Evolutionary conservation across 2,113 vertebrate genomes (phyloP).

Genomic region (Pampusana beccarii): DNA sequence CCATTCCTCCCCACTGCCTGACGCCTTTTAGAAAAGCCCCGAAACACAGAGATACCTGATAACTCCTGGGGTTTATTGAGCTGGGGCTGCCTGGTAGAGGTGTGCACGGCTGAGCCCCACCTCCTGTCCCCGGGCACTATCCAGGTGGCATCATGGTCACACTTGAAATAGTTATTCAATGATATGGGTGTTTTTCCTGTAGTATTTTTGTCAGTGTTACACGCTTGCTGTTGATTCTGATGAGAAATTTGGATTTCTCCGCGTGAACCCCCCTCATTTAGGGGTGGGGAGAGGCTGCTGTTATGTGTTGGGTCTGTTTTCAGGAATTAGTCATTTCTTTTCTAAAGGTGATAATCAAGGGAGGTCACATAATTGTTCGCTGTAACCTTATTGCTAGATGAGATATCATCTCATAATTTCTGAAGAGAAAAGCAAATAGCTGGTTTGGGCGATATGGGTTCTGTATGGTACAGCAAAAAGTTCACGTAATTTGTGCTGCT

Average conservation of each 20-base stretch:
- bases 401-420: neutral
- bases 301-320: neutral
- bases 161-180: accelerated
- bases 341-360: neutral
- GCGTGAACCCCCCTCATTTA: neutral
- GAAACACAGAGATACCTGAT: too few species aligned
- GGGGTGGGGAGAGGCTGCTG: neutral
- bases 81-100: neutral
- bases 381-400: neutral
- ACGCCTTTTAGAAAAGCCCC: neutral
- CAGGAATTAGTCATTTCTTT: neutral
- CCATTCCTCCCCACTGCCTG: neutral
- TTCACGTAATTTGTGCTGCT: neutral
- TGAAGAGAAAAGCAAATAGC: neutral
- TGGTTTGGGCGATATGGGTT: neutral
- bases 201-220: neutral
- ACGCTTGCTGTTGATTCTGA: neutral
- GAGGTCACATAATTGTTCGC: neutral
- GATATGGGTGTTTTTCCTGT: neutral
- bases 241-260: neutral
- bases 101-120: neutral
- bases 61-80: neutral
- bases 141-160: neutral
- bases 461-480: neutral
- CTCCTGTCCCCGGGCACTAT: accelerated